Evolutionary conservation across 1,140 invertebrate genomes (phyloP), one percentile per base, ranked within the genome.

Genomic region (Phthorimaea operculella): DNA sequence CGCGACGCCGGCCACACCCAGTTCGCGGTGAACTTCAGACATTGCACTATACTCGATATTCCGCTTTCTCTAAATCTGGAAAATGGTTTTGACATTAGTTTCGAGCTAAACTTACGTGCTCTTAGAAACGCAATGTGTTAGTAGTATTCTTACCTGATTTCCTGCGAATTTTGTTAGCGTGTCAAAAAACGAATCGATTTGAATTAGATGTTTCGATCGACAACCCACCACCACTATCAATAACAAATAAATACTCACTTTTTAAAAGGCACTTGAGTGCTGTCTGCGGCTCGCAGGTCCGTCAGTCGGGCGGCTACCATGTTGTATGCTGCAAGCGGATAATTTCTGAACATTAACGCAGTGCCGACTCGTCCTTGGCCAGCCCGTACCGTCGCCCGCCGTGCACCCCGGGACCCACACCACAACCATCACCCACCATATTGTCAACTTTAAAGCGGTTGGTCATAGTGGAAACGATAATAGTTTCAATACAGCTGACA

Each of bases 241-340:
- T 39, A 9, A 39, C 3, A 39, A 11, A 17, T 14, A 52, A 5
- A 78, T 69, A 93, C 93, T 94, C 89, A 97, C 95, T 96, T 97
- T 92, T 96, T 97, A 90, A 96, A 94, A 94, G 95, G 94, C 92
- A 96, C 94, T 93, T 96, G 95, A 92, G 94, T 95, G 87, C 93
- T 93, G 87, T 84, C 74, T 89, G 87, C 75, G 86, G 93, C 95
- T 86, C 95, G 91, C 66, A 94, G 90, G 84, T 97, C 95, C 70
- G 94, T 95, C 79, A 96, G 92, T 82, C 95, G 91, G 91, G 95
- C 96, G 83, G 95, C 93, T 88, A 98, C 96, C 95, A 97, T 96
- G 88, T 96, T 97, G 90, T 97, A 97, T 87, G 95, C 96, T 97
- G 91, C 86, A 93, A 93, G 74, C 88, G 88, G 86, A 89, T 89